phyloP scores from a whole-genome alignment of 64 coral and sea anemone genomes.

The Platygyra sinensis region DNA sequence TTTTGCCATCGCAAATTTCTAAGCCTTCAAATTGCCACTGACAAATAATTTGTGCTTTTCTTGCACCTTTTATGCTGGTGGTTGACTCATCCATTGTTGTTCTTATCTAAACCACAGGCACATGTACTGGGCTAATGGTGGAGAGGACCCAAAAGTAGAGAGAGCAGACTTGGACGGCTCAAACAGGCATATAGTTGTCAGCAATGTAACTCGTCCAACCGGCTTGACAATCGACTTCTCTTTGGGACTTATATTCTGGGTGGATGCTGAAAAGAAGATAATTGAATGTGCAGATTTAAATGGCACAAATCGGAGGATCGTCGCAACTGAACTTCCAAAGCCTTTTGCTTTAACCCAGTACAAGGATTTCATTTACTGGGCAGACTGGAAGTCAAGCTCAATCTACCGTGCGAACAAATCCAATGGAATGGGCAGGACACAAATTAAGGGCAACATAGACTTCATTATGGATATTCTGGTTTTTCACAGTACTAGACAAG shows the following conservation, averaged over 20 bases:
- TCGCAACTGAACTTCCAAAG: slow-evolving; percentile 40
- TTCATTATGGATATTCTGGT: slow-evolving; percentile 87
- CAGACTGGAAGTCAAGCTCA: slow-evolving; percentile 59
- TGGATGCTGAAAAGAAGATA: slow-evolving; percentile 66
- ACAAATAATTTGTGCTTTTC: no score
- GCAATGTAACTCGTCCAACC: slow-evolving; percentile 54
- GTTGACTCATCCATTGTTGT: no score
- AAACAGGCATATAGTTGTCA: slow-evolving; percentile 65
- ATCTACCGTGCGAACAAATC: slow-evolving; percentile 95
- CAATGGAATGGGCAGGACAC: slow-evolving; percentile 77
- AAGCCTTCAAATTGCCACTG: no score
- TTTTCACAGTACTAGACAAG: slow-evolving; percentile 85
- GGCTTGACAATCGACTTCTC: slow-evolving; percentile 88
- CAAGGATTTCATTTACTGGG: slow-evolving; percentile 91
- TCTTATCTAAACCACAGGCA: slow-evolving; percentile 34
- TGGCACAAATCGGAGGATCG: slow-evolving; percentile 56
- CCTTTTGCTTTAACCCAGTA: slow-evolving; percentile 67
- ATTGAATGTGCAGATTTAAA: slow-evolving; percentile 84
- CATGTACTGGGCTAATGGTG: slow-evolving; percentile 90
- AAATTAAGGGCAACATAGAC: slow-evolving; percentile 57
- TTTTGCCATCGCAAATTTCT: no score
- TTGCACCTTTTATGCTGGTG: no score
- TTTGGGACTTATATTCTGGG: slow-evolving; percentile 78
- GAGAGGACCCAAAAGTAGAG: slow-evolving; percentile 61
- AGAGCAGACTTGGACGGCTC: slow-evolving; percentile 87